A percentile compares a stretch with the other conserved stretches of the same genome.
These are phyloP conservation scores for Philopotamus ludificatus DNA, from an alignment of 1,140 invertebrate genomes.

Conservation along the genomic window DNA sequence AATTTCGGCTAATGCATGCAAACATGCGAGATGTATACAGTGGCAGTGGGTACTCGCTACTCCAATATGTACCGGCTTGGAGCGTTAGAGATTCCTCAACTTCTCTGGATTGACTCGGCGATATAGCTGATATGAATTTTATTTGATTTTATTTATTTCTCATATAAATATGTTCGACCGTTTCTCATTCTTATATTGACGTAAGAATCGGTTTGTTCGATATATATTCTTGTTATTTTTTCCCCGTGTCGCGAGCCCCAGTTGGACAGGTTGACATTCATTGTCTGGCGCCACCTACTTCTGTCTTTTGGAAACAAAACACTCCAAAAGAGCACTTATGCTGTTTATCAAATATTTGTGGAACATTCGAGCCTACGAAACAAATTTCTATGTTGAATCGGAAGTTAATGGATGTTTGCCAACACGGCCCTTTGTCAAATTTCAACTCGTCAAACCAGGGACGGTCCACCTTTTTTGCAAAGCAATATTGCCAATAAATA, in stretches of 20 bases:
- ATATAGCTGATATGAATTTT: not conserved
- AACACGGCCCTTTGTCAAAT: conserved; percentile 40
- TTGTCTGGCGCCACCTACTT: conserved; percentile 10
- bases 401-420: conserved; percentile 42
- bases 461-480: not conserved
- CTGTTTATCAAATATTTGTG: conserved; percentile 42
- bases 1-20: conserved; percentile 34
- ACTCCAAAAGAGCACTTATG: conserved; percentile 37
- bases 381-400: conserved; percentile 42
- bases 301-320: conserved; percentile 29
- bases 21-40: conserved; percentile 11
- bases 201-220: not conserved
- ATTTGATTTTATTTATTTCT: not conserved
- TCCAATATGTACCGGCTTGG: too few relatives aligned
- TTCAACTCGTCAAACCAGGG: conserved; percentile 30
- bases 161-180: not conserved
- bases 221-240: conserved; percentile 1
- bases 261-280: not conserved
- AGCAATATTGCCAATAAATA: not conserved
- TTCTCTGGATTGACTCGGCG: conserved; percentile 3
- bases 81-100: too few relatives aligned
- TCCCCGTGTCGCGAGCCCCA: not conserved
- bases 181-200: not conserved
- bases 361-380: conserved; percentile 41
- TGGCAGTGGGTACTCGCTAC: too few relatives aligned